Evolutionary conservation across 2,797 vertebrate species (phyloP).

Genomic region (Ctenopoma kingsleyae): DNA sequence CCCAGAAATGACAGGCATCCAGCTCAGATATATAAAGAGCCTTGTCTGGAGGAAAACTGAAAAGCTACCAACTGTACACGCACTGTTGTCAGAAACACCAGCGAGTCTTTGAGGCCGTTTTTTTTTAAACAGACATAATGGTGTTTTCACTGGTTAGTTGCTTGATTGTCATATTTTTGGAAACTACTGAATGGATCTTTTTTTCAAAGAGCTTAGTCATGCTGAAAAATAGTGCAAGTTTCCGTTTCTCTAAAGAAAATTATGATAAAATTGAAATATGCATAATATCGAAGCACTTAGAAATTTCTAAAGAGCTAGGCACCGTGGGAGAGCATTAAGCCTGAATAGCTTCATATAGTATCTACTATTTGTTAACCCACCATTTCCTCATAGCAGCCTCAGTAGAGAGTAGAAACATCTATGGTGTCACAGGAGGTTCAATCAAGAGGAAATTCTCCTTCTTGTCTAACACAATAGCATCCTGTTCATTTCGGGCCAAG

Average conservation of each 20-base stretch:
- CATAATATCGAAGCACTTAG: background rate
- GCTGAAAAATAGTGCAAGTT: slow-evolving; percentile 45
- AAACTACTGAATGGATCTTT: slow-evolving; percentile 49
- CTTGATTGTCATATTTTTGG: slow-evolving; percentile 69
- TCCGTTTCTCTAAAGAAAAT: slow-evolving; percentile 30
- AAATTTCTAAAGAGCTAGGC: background rate
- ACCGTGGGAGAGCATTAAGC: background rate
- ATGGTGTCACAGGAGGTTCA: slow-evolving; percentile 33
- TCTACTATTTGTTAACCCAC: background rate
- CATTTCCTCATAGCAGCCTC: slow-evolving; percentile 7
- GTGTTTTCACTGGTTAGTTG: slow-evolving; percentile 42
- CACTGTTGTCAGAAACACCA: slow-evolving; percentile 7
- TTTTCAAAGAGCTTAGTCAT: slow-evolving; percentile 42
- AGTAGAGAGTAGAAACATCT: slow-evolving; percentile 31
- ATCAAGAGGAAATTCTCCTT: slow-evolving; percentile 2
- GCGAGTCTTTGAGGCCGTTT: slow-evolving; percentile 7
- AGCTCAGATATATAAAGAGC: slow-evolving; percentile 57
- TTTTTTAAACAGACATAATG: slow-evolving; percentile 21
- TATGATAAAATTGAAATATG: slow-evolving; percentile 19
- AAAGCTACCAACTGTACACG: slow-evolving; percentile 19
- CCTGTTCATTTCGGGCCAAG: background rate
- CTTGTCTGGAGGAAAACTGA: slow-evolving; percentile 28
- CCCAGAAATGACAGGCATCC: slow-evolving; percentile 66
- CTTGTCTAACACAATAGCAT: background rate
- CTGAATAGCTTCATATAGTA: background rate